Evolutionary conservation across 23 tunicate genomes (phyloP).

Genomic region (Ascidia mentula): DNA sequence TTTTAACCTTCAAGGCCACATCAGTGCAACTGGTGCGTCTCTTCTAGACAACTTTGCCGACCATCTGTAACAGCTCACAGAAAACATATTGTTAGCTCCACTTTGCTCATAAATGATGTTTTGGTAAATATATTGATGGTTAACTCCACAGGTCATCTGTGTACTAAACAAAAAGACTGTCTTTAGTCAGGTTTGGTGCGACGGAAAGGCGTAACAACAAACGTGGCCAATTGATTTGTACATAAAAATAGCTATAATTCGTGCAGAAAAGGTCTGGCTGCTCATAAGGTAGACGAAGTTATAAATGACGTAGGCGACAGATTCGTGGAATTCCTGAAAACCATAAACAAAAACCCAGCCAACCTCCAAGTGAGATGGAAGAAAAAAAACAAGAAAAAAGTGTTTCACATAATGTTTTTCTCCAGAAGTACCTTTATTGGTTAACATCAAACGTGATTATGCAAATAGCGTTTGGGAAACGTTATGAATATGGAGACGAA

Average conservation of each 20-base stretch:
- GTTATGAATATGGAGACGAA: background rate
- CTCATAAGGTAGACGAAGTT: background rate
- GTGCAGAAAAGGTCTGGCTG: background rate
- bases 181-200: too few species aligned
- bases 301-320: background rate
- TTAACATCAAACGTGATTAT: background rate
- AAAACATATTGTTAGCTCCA: too few species aligned
- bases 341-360: background rate
- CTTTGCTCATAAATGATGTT: background rate
- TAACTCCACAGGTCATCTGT: too few species aligned
- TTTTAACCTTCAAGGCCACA: too few species aligned
- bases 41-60: too few species aligned
- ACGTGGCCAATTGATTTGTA: background rate
- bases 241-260: background rate
- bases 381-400: background rate
- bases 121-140: background rate
- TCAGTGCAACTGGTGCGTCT: too few species aligned
- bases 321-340: slow-evolving; percentile 5
- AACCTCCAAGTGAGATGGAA: background rate
- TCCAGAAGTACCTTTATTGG: background rate
- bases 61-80: too few species aligned
- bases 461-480: background rate
- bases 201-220: background rate
- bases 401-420: background rate
- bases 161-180: too few species aligned